These are phyloP conservation scores for Sylvilagus floridanus DNA, from an alignment of 2,797 vertebrate genomes.

Conservation along the genomic window DNA sequence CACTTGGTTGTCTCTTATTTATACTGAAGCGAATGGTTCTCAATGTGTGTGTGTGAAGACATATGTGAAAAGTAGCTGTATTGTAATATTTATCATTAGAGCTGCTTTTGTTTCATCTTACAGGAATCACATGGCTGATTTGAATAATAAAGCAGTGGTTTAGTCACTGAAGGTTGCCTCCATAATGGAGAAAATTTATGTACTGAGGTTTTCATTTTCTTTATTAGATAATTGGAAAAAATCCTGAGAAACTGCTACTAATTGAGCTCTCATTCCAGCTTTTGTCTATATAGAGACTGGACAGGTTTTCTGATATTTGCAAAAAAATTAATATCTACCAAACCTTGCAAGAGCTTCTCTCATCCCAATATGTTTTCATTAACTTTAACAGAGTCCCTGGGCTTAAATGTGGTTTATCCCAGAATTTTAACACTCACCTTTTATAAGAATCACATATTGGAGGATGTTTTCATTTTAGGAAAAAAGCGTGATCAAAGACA, in stretches of 20 bases:
- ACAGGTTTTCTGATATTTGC: conserved; percentile 75
- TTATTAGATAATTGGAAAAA: conserved; percentile 78
- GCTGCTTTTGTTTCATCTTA: conserved; percentile 75
- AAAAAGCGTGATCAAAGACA: conserved; percentile 83
- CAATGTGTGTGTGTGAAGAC: not conserved
- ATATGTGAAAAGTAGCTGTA: conserved; percentile 60
- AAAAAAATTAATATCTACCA: conserved; percentile 71
- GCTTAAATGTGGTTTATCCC: conserved; percentile 83
- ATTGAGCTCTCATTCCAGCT: conserved; percentile 70
- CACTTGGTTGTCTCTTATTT: conserved; percentile 73
- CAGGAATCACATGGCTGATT: conserved; percentile 54
- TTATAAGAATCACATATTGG: conserved; percentile 82
- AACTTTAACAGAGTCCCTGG: conserved; percentile 79
- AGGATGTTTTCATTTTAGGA: conserved; percentile 85
- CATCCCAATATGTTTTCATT: conserved; percentile 75
- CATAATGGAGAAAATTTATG: conserved; percentile 77
- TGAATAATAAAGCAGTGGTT: conserved; percentile 75
- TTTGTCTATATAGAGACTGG: conserved; percentile 73
- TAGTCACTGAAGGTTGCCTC: conserved; percentile 62
- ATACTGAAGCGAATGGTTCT: not conserved
- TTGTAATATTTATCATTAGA: conserved; percentile 74
- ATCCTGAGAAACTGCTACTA: conserved; percentile 73
- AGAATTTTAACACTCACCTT: conserved; percentile 83
- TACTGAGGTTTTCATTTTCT: conserved; percentile 67
- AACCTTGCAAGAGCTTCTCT: conserved; percentile 62